Percentiles rank a stretch among this genome's conserved stretches.
phyloP scores from a whole-genome alignment of 2,797 vertebrate species.

The Bovichtus variegatus region DNA sequence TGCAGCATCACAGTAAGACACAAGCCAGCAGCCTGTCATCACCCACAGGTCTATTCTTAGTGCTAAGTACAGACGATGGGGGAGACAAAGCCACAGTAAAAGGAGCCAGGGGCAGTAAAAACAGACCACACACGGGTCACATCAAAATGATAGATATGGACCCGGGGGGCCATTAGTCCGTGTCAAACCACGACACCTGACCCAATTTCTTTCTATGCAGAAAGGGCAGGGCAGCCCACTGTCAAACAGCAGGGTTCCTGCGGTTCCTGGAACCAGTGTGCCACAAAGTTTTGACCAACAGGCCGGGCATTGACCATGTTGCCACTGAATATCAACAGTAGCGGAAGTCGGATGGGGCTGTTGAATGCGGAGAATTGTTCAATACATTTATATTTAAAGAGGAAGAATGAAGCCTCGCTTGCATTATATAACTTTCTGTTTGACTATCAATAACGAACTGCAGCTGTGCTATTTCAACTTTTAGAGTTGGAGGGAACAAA shows the following conservation, averaged over 20 bases:
- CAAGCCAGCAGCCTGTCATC: slow-evolving; percentile 59
- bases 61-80: slow-evolving; percentile 43
- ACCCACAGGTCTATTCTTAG: slow-evolving; percentile 64
- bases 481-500: too few relatives aligned
- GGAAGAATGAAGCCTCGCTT: background rate
- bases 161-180: slow-evolving; percentile 43
- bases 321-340: background rate
- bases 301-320: background rate
- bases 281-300: background rate
- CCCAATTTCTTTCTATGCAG: slow-evolving; percentile 29
- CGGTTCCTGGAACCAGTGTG: slow-evolving; percentile 6
- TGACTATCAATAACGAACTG: background rate
- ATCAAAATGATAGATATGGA: slow-evolving; percentile 54
- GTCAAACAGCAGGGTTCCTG: slow-evolving; percentile 24
- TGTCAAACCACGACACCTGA: slow-evolving; percentile 51
- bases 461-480: background rate
- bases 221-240: slow-evolving; percentile 17
- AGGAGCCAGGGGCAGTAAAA: slow-evolving; percentile 58
- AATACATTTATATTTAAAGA: background rate
- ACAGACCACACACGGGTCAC: slow-evolving; percentile 61
- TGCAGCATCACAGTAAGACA: slow-evolving; percentile 48
- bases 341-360: background rate
- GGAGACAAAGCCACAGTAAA: slow-evolving; percentile 55
- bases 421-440: slow-evolving; percentile 1
- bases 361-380: background rate